Evolutionary conservation across 2,113 vertebrate genomes (phyloP).

Genomic region (Chroicocephalus ridibundus): DNA sequence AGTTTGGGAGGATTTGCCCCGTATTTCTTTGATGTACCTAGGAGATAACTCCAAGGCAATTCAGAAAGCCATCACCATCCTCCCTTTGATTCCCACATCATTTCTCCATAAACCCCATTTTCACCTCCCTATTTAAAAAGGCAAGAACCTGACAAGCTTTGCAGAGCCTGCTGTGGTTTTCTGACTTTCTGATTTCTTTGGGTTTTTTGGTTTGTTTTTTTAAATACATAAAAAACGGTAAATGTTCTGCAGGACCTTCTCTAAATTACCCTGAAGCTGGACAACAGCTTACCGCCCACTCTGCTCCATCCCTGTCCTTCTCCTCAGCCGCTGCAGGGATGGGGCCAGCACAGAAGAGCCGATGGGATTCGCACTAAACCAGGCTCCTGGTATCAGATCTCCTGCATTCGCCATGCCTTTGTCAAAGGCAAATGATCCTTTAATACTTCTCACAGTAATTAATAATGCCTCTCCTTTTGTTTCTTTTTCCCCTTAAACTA

Average conservation of each 20-base stretch:
- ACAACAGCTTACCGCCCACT: not conserved
- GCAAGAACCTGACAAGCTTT: not conserved
- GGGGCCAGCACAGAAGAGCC: no score
- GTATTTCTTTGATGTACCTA: not conserved
- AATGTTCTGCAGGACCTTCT: not conserved
- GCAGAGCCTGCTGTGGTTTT: not conserved
- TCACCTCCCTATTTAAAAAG: not conserved
- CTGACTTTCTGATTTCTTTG: not conserved
- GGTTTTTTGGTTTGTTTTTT: not conserved
- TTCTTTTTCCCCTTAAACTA: not conserved
- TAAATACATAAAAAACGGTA: not conserved
- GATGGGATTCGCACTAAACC: not conserved
- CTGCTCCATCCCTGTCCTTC: not conserved
- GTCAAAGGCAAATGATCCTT: not conserved
- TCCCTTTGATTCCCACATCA: not conserved
- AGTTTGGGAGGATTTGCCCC: not conserved
- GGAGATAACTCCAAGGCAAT: not conserved
- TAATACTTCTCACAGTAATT: not conserved
- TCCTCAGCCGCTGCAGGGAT: not conserved
- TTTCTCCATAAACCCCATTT: not conserved
- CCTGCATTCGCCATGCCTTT: not conserved
- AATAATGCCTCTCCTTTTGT: not conserved
- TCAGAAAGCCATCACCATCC: no score
- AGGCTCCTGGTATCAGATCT: not conserved
- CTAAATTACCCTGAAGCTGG: not conserved